Evolutionary conservation across 2,113 vertebrate genomes (phyloP), one percentile per base, ranked within the genome.

Genomic region (Austrofundulus limnaeus): DNA sequence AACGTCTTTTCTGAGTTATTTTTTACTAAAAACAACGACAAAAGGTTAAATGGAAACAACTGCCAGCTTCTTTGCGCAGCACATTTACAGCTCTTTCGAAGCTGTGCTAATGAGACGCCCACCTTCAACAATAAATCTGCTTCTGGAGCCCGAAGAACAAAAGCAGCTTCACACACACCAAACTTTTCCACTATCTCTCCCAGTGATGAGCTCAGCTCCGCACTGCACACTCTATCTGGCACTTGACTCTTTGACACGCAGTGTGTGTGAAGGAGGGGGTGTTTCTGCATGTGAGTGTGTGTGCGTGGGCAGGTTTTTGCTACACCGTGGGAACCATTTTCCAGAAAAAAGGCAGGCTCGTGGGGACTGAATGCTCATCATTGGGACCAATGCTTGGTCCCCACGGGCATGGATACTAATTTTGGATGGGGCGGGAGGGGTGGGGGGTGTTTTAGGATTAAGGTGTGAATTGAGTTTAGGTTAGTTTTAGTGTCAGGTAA

Each of bases 91-190:
- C 82, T 74, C 58, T 81, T 83, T 80, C 46, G 76, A 71, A 57
- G n/a, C 4, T 34, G 54, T 43, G 70, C 70, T 74, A 82, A 72
- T 39, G 66, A 53, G 63, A 57, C 34, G 24, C 49, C 25, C 24
- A 31, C n/a, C 38, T 47, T 77, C 81, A 68, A 49, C 65, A 72
- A 49, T 83, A 69, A 82, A 84, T 53, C 68, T 66, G 51, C 79
- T 82, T 87, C 88, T 88, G 82, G 85, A 87, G 82, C 53, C 10
- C 6, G 28, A 38, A 48, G 67, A 85, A 88, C 78, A 86, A 88
- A 88, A 72, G 52, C 48, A 39, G 54, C 52, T 45, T 65, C 61
- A 71, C 62, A 58, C 62, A 58, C 72, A 64, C 75, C 21, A 41
- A 67, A 69, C 66, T 41, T 42, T 66, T 28, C 20, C 1, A 19